Evolutionary conservation across 2,888 invertebrate species (phyloP).

Genomic region (Dendrolimus houi): DNA sequence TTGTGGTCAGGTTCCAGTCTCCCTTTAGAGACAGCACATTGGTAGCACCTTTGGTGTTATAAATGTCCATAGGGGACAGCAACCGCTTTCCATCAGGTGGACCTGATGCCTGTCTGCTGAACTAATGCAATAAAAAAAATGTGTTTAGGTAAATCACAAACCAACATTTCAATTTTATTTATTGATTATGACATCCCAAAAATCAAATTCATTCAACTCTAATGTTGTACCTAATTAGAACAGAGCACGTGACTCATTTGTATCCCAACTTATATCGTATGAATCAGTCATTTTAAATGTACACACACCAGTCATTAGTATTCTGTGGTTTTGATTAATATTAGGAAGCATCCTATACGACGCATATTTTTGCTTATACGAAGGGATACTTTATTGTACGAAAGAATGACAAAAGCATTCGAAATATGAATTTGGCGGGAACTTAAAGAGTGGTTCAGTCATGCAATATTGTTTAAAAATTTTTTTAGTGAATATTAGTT

Average conservation of each 20-base stretch:
- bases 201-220: background rate
- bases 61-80: background rate
- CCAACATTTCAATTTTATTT: too few relatives aligned
- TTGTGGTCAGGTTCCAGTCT: too few relatives aligned
- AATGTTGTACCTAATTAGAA: constrained; percentile 42
- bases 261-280: constrained; percentile 34
- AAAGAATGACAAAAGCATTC: too few relatives aligned
- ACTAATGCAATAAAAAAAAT: background rate
- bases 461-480: too few relatives aligned
- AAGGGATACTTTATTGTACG: too few relatives aligned
- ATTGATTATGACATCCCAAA: background rate
- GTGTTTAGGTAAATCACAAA: background rate
- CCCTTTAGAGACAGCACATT: background rate
- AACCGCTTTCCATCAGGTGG: background rate
- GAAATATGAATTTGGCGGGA: too few relatives aligned
- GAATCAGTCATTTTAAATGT: constrained; percentile 58
- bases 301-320: constrained; percentile 31
- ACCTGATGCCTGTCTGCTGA: background rate
- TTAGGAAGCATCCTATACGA: constrained; percentile 15
- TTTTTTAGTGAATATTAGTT: too few relatives aligned
- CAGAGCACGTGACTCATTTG: constrained; percentile 40
- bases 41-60: background rate
- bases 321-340: constrained; percentile 38
- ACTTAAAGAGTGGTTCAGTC: too few relatives aligned
- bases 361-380: background rate